Percentiles rank a stretch among this genome's conserved stretches.
phyloP scores from a whole-genome alignment of 1,140 invertebrate species.

The Anadara kagoshimensis region DNA sequence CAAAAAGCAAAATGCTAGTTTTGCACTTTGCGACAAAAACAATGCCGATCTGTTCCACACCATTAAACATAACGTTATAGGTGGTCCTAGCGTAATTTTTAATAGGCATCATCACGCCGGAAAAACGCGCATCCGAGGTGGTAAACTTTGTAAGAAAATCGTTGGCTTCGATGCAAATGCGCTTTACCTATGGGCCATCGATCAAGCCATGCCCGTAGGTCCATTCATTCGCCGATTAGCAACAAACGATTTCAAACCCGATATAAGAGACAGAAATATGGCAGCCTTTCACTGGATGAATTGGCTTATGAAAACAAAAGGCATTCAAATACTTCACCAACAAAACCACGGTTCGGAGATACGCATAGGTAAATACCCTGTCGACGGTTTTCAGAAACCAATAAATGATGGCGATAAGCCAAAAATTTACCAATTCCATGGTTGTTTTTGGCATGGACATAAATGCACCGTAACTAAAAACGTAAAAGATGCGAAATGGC shows the following conservation, averaged over 20 bases:
- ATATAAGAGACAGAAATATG: neutral
- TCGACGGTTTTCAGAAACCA: neutral
- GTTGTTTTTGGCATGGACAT: slow-evolving; percentile 20
- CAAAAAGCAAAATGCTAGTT: neutral
- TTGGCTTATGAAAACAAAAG: neutral
- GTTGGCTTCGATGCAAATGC: slow-evolving; percentile 18
- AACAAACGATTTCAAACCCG: neutral
- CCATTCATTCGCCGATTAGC: neutral
- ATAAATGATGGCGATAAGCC: neutral
- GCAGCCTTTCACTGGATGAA: neutral
- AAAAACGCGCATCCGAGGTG: neutral
- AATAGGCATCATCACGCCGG: neutral
- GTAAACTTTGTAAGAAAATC: slow-evolving; percentile 10
- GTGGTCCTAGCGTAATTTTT: slow-evolving; percentile 6
- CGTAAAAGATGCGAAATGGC: neutral
- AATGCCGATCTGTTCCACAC: slow-evolving; percentile 4
- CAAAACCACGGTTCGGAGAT: neutral
- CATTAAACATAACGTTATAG: neutral
- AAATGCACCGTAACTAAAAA: neutral
- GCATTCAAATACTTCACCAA: neutral
- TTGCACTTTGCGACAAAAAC: neutral
- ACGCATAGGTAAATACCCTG: neutral
- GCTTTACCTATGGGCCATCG: slow-evolving; percentile 8
- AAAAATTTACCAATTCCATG: slow-evolving; percentile 2
- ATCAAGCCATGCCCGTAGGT: slow-evolving; percentile 36